Base-by-base conservation (phyloP, 2,888 invertebrate genomes). In the Sarcophaga carnaria region DNA sequence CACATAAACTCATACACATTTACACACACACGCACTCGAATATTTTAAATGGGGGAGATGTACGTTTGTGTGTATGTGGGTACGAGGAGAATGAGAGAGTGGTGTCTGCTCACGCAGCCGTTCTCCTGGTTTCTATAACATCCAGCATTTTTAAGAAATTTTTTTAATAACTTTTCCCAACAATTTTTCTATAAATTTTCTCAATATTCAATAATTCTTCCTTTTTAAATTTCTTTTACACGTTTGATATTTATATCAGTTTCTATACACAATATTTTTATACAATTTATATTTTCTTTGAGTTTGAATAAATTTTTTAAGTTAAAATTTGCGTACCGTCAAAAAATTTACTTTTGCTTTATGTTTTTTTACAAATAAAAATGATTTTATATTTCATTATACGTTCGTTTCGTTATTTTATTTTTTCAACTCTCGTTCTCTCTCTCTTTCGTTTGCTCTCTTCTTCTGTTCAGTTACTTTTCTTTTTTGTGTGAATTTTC, bases 111-210 rank as follows among this genome's bases (percentile, higher is more conserved):
- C 92, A 92, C 92, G 91, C 92, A 92, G 92, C 92, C 92, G 92
- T 92, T 91, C 92, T 91, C 90, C 90, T 90, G 89, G 90, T 90
- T 91, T 92, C 92, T 91, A 91, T 92, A 91, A 91, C 92, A 92
- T 93, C 92, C 92, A 92, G 90, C 92, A 92, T 92, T 92, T 92
- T 91, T 89, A 89, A 37, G 60, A 79, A 77, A 81, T 81, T 59
- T 83, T 69, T 76, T 88, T 71, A 62, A 84, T 82, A 86, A 79
- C 66, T 86, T 80, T 80, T 88, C 70, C 74, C 67, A 85, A 63
- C 60, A 83, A 80, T 72, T 82, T 87, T 60, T 74, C 78, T 72
- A 45, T 67, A 79, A 59, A 47, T 70, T 66, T 67, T 77, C 17
- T 14, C 12, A 54, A 17, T 54, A 54, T 14, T 54, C 17, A 54